A percentile compares a stretch with the other conserved stretches of the same genome.
Evolutionary conservation across 2,113 vertebrate genomes (phyloP).

Genomic region (Laticauda colubrina): DNA sequence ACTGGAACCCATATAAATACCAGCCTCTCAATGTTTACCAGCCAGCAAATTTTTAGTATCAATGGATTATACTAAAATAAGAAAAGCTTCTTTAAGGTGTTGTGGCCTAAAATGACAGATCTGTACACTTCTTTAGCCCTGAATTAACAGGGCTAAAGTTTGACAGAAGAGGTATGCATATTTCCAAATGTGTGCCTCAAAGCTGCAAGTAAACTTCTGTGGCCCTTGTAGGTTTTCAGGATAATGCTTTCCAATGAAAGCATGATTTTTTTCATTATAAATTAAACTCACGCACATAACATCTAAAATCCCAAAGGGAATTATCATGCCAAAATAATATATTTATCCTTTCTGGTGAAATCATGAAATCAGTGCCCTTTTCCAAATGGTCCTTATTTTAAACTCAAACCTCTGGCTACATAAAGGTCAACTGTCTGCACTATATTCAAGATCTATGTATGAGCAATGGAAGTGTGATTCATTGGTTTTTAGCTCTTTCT

Average conservation of each 20-base stretch:
- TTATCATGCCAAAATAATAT: neutral
- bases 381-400: neutral
- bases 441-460: neutral
- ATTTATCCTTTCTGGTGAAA: neutral
- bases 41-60: neutral
- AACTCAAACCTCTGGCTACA: neutral
- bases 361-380: neutral
- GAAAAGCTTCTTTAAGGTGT: neutral
- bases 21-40: neutral
- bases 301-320: neutral
- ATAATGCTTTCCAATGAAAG: neutral
- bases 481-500: neutral
- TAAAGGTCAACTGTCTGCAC: neutral
- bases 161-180: neutral
- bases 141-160: neutral
- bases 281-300: neutral
- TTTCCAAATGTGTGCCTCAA: neutral
- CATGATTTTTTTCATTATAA: neutral
- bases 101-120: neutral
- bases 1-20: neutral
- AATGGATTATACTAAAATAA: neutral
- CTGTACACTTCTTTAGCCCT: neutral
- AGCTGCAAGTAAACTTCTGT: neutral
- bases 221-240: neutral
- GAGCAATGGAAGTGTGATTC: neutral